Evolutionary conservation across 2,113 vertebrate species (phyloP).

Genomic region (Calidris pygmaea): DNA sequence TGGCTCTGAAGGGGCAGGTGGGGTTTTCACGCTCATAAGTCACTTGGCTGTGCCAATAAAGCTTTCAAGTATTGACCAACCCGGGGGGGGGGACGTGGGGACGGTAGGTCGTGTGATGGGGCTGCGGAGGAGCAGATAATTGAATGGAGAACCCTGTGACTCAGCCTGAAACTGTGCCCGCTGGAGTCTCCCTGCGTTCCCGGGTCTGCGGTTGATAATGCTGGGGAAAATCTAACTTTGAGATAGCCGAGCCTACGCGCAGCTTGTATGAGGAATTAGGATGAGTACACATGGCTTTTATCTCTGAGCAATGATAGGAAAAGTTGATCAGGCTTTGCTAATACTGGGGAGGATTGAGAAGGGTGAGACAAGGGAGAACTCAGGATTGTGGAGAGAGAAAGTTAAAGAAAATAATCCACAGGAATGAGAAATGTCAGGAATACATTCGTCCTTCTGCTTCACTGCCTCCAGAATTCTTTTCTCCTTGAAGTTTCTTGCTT

Average conservation of each 20-base stretch:
- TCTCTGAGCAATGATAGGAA: background rate
- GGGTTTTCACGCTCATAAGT: background rate
- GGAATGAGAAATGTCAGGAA: conserved; percentile 22
- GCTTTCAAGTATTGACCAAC: background rate
- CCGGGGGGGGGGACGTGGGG: background rate
- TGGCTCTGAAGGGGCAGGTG: background rate
- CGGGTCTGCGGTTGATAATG: background rate
- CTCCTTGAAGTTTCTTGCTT: conserved; percentile 58
- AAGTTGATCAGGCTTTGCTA: conserved; percentile 31
- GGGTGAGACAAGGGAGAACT: background rate
- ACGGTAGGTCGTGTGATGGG: background rate
- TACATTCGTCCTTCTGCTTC: conserved; percentile 1
- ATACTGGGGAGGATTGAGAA: background rate
- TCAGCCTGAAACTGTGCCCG: background rate
- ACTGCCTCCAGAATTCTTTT: conserved; percentile 46
- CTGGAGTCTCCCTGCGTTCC: background rate
- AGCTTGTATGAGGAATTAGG: background rate
- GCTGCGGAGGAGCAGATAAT: background rate
- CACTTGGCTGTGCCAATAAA: background rate
- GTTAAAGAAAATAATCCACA: conserved; percentile 12
- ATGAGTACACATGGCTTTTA: background rate
- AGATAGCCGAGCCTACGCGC: background rate
- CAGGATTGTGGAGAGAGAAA: background rate
- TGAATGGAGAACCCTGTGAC: background rate
- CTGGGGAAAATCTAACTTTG: background rate